Evolutionary conservation across 2,113 vertebrate genomes (phyloP).

Genomic region (Ptyas mucosa): DNA sequence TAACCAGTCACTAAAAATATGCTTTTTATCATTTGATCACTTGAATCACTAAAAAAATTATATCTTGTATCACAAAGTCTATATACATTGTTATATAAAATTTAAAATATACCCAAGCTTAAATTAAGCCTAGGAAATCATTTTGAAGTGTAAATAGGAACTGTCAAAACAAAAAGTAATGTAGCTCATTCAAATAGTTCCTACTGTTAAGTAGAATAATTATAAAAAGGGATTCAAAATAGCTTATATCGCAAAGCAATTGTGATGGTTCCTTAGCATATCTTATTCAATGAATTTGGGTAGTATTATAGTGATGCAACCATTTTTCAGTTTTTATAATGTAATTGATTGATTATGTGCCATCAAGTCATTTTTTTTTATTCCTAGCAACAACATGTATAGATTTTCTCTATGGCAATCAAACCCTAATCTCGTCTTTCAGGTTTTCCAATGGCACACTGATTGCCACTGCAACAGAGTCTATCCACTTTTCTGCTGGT

Average conservation of each 20-base stretch:
- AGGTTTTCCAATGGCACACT: background rate
- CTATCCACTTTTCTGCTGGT: background rate
- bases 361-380: background rate
- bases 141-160: background rate
- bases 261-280: background rate
- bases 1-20: background rate
- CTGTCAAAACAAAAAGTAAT: slow-evolving; percentile 4
- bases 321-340: background rate
- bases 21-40: background rate
- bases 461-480: background rate
- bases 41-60: background rate
- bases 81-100: background rate
- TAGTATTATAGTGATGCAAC: background rate
- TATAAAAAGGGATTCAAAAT: background rate
- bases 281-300: background rate
- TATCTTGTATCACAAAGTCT: background rate
- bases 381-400: background rate
- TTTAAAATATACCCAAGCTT: background rate
- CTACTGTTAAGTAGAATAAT: background rate
- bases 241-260: background rate
- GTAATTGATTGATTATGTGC: background rate
- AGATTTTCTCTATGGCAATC: background rate
- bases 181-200: background rate
- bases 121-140: background rate
- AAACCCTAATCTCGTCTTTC: background rate